Evolutionary conservation across 2,797 vertebrate species (phyloP).

Genomic region (Pachyuromys duprasi): DNA sequence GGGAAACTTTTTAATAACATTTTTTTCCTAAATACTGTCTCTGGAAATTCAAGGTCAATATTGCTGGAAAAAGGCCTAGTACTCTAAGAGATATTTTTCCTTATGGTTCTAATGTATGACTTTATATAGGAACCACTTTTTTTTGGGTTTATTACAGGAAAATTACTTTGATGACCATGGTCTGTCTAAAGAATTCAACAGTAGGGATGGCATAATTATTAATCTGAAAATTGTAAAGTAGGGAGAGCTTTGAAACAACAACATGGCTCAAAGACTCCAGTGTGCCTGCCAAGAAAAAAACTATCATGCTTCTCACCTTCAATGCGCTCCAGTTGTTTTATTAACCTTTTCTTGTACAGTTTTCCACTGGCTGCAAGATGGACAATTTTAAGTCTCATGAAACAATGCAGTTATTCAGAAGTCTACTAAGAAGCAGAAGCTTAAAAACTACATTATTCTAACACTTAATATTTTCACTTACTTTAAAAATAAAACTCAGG

Average conservation of each 20-base stretch:
- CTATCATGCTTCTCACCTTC: constrained; percentile 25
- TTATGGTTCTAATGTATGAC: neutral
- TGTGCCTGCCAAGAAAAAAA: neutral
- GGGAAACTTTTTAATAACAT: neutral
- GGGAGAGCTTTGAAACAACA: neutral
- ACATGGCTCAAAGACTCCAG: neutral
- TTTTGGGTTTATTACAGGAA: neutral
- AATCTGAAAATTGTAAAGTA: neutral
- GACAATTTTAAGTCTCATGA: constrained; percentile 14
- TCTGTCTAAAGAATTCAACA: neutral
- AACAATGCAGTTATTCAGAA: constrained; percentile 13
- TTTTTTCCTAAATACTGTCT: neutral
- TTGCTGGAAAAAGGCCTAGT: neutral
- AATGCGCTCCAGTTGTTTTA: constrained; percentile 38
- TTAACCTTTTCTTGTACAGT: constrained; percentile 53
- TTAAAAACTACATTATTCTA: neutral
- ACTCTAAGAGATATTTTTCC: neutral
- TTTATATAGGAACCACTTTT: constrained; percentile 23
- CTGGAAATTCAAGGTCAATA: constrained; percentile 32
- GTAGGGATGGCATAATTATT: neutral
- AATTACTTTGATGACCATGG: constrained; percentile 12
- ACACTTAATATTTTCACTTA: neutral
- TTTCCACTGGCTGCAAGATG: constrained; percentile 45
- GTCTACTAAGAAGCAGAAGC: neutral
- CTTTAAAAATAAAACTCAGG: constrained; percentile 31